Conservation (phyloP, 2,113 vertebrate genomes). For the Labeo rohita region DNA sequence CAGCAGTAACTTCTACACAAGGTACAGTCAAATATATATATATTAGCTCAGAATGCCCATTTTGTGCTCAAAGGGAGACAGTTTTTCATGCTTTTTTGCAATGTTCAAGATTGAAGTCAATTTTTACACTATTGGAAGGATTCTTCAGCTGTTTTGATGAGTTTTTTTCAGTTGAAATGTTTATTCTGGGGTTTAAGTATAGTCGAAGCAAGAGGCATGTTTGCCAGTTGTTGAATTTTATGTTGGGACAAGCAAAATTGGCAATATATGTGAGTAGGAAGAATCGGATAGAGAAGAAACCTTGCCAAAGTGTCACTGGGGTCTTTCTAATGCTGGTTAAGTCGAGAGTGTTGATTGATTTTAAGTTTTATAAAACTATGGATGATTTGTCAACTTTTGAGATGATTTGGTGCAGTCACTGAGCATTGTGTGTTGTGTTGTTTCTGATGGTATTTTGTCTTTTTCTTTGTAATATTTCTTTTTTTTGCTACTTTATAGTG, state of each 20-base stretch:
- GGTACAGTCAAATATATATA: too few species aligned
- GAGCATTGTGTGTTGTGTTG: neutral
- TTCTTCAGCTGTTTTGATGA: neutral
- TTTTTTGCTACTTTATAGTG: neutral
- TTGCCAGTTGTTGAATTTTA: neutral
- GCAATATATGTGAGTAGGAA: neutral
- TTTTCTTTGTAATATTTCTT: neutral
- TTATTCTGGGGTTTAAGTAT: neutral
- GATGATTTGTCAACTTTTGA: neutral
- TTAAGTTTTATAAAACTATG: neutral
- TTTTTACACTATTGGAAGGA: neutral
- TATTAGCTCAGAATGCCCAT: neutral
- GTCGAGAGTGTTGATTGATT: neutral
- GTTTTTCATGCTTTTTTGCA: neutral
- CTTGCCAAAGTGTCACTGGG: neutral
- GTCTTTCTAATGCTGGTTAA: neutral
- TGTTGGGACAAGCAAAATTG: neutral
- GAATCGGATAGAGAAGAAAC: neutral
- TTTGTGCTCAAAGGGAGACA: neutral
- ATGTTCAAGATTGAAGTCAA: neutral
- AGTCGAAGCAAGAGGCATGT: neutral
- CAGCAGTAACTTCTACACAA: too few species aligned
- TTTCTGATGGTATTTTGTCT: neutral
- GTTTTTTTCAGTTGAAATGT: neutral
- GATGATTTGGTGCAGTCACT: neutral